Evolutionary conservation across 2,797 vertebrate species (phyloP).

Genomic region (Gallinago nigripennis): DNA sequence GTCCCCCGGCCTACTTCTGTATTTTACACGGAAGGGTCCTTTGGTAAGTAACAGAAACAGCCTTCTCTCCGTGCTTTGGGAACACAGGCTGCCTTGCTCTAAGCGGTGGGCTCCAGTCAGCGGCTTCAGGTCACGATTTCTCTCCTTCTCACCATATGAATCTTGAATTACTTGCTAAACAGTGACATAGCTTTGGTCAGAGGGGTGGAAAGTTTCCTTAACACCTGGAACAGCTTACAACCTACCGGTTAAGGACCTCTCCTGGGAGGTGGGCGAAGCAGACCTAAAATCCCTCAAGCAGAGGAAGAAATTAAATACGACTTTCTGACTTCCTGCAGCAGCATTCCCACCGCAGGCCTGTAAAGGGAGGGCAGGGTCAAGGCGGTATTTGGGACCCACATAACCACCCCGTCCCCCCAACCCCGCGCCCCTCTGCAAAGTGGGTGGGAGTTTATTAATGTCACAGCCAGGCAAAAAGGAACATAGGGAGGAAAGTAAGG

Average conservation of each 20-base stretch:
- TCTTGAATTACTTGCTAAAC: slow-evolving; percentile 45
- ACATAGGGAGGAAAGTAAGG: rapidly evolving
- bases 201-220: slow-evolving; percentile 48
- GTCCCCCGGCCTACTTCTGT: background rate
- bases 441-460: background rate
- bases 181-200: slow-evolving; percentile 45
- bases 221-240: slow-evolving; percentile 62
- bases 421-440: background rate
- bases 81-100: background rate
- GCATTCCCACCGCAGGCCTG: background rate
- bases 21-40: background rate
- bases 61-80: background rate
- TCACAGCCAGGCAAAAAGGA: rapidly evolving
- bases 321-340: slow-evolving; percentile 37
- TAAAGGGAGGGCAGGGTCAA: background rate
- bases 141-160: slow-evolving; percentile 52
- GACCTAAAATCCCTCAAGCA: slow-evolving; percentile 27
- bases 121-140: slow-evolving; percentile 19
- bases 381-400: rapidly evolving
- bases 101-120: background rate
- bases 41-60: background rate
- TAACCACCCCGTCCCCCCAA: background rate
- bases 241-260: slow-evolving; percentile 12
- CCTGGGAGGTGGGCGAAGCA: slow-evolving; percentile 32
- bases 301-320: slow-evolving; percentile 51